These are phyloP conservation scores for Dreissena rostriformis DNA, from an alignment of 1,140 invertebrate species.

Conservation along the genomic window DNA sequence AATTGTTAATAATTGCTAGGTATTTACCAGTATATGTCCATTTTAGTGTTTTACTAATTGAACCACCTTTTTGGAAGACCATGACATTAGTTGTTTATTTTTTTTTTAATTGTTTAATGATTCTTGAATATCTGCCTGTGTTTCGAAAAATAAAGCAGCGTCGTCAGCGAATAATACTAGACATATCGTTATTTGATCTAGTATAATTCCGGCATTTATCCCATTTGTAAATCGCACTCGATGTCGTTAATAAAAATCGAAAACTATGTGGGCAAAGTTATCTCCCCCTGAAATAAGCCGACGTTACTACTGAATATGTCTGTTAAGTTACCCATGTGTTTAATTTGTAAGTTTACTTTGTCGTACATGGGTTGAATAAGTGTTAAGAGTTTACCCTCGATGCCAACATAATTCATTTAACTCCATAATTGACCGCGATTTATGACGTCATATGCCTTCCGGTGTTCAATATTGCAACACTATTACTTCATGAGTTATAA, in stretches of 20 bases:
- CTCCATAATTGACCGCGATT: slow-evolving; percentile 1
- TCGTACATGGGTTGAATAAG: too few relatives aligned
- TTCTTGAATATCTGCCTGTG: background rate
- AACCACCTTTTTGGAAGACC: slow-evolving; percentile 10
- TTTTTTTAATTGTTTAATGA: slow-evolving; percentile 10
- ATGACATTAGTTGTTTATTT: background rate
- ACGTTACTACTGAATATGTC: too few relatives aligned
- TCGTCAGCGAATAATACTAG: slow-evolving; percentile 13
- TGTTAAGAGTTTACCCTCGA: background rate
- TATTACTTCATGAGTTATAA: too few relatives aligned
- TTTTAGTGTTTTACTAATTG: background rate
- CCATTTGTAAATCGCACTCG: slow-evolving; percentile 3
- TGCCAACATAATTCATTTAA: background rate
- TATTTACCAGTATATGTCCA: background rate
- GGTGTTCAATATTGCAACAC: background rate
- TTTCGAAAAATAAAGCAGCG: slow-evolving; percentile 20
- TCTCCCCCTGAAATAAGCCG: too few relatives aligned
- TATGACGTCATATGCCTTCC: background rate
- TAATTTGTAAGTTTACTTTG: too few relatives aligned
- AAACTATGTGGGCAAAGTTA: background rate
- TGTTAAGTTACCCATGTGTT: too few relatives aligned
- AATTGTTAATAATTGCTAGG: slow-evolving; percentile 12
- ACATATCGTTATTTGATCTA: slow-evolving; percentile 3
- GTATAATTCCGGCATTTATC: background rate
- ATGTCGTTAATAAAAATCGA: slow-evolving; percentile 14